Evolutionary conservation across 2,888 invertebrate genomes (phyloP).

Genomic region (Plebejus melissa): DNA sequence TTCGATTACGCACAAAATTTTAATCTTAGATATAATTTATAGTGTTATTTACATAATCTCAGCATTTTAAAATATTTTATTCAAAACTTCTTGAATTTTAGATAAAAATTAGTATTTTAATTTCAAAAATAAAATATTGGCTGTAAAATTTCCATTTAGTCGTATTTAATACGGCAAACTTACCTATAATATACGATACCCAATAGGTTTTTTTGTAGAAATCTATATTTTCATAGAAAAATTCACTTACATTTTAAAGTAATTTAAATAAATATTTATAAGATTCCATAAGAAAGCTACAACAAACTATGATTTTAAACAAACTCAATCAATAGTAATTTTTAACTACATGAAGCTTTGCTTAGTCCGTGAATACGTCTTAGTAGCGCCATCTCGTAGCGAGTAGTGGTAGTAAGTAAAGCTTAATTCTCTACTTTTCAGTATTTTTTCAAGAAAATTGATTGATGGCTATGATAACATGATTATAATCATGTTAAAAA

Average conservation of each 20-base stretch:
- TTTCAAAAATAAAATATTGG: neutral
- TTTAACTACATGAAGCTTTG: neutral
- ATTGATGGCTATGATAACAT: no score
- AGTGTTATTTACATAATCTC: neutral
- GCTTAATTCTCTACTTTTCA: no score
- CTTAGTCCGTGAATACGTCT: neutral
- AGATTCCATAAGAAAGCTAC: neutral
- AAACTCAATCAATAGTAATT: neutral
- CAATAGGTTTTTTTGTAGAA: neutral
- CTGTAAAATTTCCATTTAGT: constrained; percentile 1
- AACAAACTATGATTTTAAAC: neutral
- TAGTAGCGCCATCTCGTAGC: constrained; percentile 24
- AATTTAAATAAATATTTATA: neutral
- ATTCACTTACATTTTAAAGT: neutral
- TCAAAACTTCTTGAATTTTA: neutral
- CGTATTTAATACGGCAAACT: neutral
- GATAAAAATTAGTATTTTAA: constrained; percentile 9
- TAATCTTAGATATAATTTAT: neutral
- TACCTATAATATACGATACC: neutral
- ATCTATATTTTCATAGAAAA: neutral
- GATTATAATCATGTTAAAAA: no score
- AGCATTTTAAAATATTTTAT: neutral
- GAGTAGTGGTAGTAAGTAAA: constrained; percentile 7
- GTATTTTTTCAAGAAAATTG: no score
- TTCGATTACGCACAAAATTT: neutral